Evolutionary conservation across 92 coral and sea anemone genomes (phyloP).

Genomic region (Actinernus sp.): DNA sequence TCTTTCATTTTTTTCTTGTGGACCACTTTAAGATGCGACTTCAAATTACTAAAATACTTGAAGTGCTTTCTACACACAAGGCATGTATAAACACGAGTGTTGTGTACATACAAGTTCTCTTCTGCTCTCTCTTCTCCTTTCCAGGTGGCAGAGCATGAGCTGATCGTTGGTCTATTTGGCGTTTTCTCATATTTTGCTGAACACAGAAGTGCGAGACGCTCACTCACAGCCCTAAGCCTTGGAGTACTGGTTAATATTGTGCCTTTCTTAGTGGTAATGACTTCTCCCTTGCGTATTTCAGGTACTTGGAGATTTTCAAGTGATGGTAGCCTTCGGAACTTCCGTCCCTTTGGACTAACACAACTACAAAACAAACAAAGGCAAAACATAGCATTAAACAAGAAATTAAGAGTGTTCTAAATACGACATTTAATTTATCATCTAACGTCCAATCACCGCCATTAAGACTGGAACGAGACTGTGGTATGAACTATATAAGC

Average conservation of each 20-base stretch:
- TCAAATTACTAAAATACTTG: constrained; percentile 79
- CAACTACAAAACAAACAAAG: too few species aligned
- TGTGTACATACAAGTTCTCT: constrained; percentile 20
- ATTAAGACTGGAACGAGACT: too few species aligned
- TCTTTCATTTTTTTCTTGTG: constrained; percentile 58
- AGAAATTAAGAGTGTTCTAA: too few species aligned
- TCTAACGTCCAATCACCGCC: too few species aligned
- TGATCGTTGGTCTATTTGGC: not conserved
- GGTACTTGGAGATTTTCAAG: constrained; percentile 16
- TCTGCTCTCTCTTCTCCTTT: not conserved
- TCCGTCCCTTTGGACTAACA: constrained; percentile 50
- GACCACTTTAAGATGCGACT: constrained; percentile 76
- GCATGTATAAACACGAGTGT: constrained; percentile 57
- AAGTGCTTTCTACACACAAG: constrained; percentile 71
- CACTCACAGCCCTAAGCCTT: constrained; percentile 36
- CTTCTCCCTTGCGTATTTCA: not conserved
- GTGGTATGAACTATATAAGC: too few species aligned
- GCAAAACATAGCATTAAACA: too few species aligned
- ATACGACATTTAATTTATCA: too few species aligned
- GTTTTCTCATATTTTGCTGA: constrained; percentile 2
- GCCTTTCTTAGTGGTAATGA: constrained; percentile 6
- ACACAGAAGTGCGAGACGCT: constrained; percentile 12
- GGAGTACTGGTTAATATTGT: constrained; percentile 27
- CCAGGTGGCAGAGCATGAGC: not conserved
- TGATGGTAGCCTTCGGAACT: constrained; percentile 60